Base-by-base conservation (phyloP, 2,113 vertebrate species). In the Atlantisia rogersi region DNA sequence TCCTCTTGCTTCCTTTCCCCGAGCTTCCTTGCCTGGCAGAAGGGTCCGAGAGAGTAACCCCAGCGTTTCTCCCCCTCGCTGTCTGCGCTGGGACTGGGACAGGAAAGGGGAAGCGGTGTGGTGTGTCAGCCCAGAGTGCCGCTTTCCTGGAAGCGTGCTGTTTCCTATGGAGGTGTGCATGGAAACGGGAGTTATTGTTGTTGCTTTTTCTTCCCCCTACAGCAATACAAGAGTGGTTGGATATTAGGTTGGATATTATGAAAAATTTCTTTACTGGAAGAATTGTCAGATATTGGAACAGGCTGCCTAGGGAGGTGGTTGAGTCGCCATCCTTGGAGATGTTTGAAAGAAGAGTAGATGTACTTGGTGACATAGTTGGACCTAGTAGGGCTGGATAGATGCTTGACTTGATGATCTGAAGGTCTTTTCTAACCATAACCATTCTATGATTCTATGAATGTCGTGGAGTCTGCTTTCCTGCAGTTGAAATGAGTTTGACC, bases 21-120 rank as follows among this genome's bases (percentile, higher is more conserved):
- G 0, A 62, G 22, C 62, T 55, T n/a, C 60, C 82, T 69, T 8
- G 60, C 26, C 69, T 25, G 78, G 80, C 62, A 75, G 19, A 60
- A 67, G 35, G 42, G 52, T 26, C 60, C 32, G 3, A 46, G 60
- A n/a, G 69, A 50, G 52, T 16, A 81, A 69, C 69, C 88, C 12
- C 82, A 63, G 64, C 77, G 64, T 65, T 88, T 80, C 82, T 82
- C 11, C 46, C 39, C 7, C 3, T 55, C 2, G 0, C 67, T 62
- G 63, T 64, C 15, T 32, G 76, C 4, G 1, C 44, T 3, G 63
- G 35, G 26, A 24, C 1, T 2, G 70, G 39, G 55, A 21, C 17
- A 28, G 78, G 79, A 85, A 90, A 92, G 62, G 76, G 90, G 96
- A 94, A 94, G 91, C 53, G 62, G 44, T 84, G 93, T 65, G 2